A percentile compares a stretch with the other conserved stretches of the same genome.
Conservation (phyloP, 1,140 invertebrate genomes). For the Latrodectus geometricus region DNA sequence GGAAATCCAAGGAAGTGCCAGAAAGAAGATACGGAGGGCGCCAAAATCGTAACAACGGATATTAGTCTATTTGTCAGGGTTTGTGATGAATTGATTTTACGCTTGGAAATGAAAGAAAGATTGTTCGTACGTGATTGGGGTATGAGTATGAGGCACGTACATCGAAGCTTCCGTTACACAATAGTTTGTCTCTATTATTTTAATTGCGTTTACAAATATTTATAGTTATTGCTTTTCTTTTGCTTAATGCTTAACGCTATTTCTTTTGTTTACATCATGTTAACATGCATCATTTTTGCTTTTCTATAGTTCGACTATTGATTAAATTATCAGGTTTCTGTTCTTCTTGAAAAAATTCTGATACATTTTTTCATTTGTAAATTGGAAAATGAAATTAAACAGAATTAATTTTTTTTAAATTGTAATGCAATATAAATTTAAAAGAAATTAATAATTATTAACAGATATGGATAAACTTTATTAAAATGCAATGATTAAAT, state of each 20-base stretch:
- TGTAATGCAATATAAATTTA: no score
- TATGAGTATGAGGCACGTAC: background rate
- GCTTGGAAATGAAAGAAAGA: constrained; percentile 39
- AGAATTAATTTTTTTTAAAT: no score
- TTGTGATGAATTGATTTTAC: constrained; percentile 23
- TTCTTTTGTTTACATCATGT: background rate
- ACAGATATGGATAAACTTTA: no score
- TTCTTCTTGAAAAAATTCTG: no score
- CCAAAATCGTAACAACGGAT: constrained; percentile 45
- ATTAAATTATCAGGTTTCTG: no score
- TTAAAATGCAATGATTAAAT: no score
- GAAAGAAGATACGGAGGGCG: constrained; percentile 29
- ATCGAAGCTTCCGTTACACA: constrained; percentile 13
- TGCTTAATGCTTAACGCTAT: background rate
- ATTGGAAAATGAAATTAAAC: no score
- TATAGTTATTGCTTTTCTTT: constrained; percentile 7
- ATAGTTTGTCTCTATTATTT: background rate
- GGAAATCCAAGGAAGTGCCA: constrained; percentile 2
- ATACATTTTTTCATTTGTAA: no score
- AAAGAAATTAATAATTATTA: no score
- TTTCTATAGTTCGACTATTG: no score
- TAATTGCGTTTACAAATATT: no score
- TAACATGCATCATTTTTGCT: no score
- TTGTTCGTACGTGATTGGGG: constrained; percentile 22
- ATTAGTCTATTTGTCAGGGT: constrained; percentile 42